phyloP scores from a whole-genome alignment of 1,140 invertebrate species.

The Lethrus apterus region DNA sequence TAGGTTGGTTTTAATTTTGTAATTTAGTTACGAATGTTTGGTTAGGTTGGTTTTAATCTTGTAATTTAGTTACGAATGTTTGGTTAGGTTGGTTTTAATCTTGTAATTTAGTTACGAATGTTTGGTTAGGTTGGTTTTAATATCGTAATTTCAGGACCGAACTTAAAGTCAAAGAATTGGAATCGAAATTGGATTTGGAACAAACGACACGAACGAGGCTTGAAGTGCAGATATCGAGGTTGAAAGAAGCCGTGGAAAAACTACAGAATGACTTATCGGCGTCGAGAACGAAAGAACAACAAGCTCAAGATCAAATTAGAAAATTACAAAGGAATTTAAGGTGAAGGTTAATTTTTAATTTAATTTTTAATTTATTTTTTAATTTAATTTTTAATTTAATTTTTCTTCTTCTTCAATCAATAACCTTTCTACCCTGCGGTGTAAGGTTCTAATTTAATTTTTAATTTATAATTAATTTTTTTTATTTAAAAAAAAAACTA shows the following conservation, averaged over 20 bases:
- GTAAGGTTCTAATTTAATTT: too few species aligned
- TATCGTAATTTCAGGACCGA: slow-evolving; percentile 49
- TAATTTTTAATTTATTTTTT: too few species aligned
- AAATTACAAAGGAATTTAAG: slow-evolving; percentile 58
- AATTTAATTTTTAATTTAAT: too few species aligned
- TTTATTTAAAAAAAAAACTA: too few species aligned
- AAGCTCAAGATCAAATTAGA: slow-evolving; percentile 66
- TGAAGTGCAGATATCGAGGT: slow-evolving; percentile 73
- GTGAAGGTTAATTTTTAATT: slow-evolving; percentile 7
- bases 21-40: too few species aligned
- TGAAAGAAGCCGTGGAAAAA: slow-evolving; percentile 79
- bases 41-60: too few species aligned
- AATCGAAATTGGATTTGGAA: slow-evolving; percentile 83
- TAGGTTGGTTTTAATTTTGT: not conserved
- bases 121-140: not conserved
- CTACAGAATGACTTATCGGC: slow-evolving; percentile 65
- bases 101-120: not conserved
- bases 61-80: not conserved
- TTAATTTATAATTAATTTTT: too few species aligned
- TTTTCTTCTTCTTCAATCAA: too few species aligned
- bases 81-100: not conserved
- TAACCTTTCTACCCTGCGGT: too few species aligned
- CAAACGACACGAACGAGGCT: slow-evolving; percentile 73
- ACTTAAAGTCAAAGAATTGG: slow-evolving; percentile 77
- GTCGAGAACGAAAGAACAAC: slow-evolving; percentile 62